Conservation (phyloP, 2,797 vertebrate species). For the Rhinella marina region DNA sequence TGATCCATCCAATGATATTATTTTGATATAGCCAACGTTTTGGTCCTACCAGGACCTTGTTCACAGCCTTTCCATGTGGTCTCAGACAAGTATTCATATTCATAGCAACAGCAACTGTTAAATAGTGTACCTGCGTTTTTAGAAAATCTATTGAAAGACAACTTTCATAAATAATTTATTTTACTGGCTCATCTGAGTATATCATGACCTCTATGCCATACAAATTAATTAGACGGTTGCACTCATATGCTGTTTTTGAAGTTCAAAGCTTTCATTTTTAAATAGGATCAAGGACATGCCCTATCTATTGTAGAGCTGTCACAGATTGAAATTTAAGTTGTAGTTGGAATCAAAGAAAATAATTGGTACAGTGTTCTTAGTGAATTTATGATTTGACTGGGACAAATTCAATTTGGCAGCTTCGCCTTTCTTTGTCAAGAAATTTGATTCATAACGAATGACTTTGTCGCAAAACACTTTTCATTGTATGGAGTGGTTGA, state of each 20-base stretch:
- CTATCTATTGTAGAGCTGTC: conserved; percentile 54
- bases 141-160: not conserved
- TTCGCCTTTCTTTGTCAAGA: no score
- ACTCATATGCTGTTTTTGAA: conserved; percentile 41
- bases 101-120: not conserved
- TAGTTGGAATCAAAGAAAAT: conserved; percentile 57
- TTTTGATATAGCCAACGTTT: no score
- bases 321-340: conserved; percentile 55
- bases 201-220: conserved; percentile 7
- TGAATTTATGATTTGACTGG: conserved; percentile 55
- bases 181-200: conserved; percentile 4
- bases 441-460: no score
- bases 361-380: conserved; percentile 56
- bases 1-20: no score
- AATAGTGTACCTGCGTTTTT: not conserved
- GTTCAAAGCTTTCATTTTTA: conserved; percentile 57
- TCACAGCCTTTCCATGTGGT: no score
- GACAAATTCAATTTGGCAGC: not conserved
- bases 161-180: not conserved
- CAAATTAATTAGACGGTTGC: conserved; percentile 4
- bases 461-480: no score
- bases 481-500: no score
- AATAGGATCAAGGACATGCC: conserved; percentile 56
- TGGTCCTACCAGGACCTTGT: no score
- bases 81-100: not conserved